Evolutionary conservation across 2,113 vertebrate species (phyloP).

Genomic region (Corythaeola cristata): DNA sequence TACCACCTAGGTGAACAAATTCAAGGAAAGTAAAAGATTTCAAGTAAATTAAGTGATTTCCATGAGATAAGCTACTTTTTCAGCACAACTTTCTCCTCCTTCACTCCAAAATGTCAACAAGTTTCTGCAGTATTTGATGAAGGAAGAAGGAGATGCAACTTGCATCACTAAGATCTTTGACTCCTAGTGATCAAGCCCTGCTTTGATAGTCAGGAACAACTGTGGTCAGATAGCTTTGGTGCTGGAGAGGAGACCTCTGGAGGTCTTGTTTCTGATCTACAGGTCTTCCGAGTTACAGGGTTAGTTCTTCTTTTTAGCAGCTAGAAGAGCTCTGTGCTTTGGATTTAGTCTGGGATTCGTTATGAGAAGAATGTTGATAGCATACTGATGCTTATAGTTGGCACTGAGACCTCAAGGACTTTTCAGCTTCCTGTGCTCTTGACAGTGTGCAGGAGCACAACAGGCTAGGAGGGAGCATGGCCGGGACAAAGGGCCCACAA

Average conservation of each 20-base stretch:
- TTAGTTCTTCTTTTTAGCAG: no score
- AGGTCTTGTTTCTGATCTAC: neutral
- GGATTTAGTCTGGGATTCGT: no score
- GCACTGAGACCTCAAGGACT: no score
- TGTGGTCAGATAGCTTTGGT: neutral
- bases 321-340: no score
- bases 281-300: neutral
- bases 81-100: neutral
- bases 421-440: no score
- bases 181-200: neutral
- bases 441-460: no score
- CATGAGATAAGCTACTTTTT: neutral
- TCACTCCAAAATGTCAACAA: neutral
- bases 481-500: no score
- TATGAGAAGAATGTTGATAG: no score
- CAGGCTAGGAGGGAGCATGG: no score
- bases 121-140: neutral
- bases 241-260: neutral
- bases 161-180: neutral
- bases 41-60: neutral
- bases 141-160: neutral
- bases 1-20: neutral
- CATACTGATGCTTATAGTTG: no score
- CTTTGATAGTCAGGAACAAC: neutral
- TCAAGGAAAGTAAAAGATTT: neutral